phyloP scores from a whole-genome alignment of 2,797 vertebrate species.

The Macropus fuliginosus region DNA sequence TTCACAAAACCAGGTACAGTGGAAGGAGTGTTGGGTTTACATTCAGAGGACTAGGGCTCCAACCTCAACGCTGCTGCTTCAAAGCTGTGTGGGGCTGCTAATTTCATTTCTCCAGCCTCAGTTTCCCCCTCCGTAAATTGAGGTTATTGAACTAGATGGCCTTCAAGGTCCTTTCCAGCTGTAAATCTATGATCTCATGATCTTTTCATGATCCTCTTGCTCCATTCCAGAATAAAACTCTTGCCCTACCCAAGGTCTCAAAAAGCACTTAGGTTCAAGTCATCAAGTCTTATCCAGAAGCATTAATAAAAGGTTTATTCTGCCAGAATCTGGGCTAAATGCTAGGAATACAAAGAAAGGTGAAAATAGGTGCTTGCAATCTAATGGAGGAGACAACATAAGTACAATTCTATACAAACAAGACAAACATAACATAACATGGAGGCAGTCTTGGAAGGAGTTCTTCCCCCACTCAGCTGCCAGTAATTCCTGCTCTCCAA shows the following conservation, averaged over 20 bases:
- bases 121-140: background rate
- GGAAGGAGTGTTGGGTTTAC: background rate
- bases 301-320: background rate
- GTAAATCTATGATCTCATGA: background rate
- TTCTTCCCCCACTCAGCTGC: background rate
- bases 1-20: background rate
- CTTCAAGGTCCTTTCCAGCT: background rate
- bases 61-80: background rate
- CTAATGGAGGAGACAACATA: background rate
- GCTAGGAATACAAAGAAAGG: background rate
- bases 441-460: background rate
- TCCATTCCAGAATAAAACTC: background rate
- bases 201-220: background rate
- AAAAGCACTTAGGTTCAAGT: background rate
- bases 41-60: background rate
- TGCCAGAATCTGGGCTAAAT: background rate
- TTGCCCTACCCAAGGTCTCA: background rate
- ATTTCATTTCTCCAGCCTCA: background rate
- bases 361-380: background rate
- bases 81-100: background rate
- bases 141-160: background rate
- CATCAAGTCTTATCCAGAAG: background rate
- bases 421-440: background rate
- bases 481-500: background rate
- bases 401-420: background rate